Evolutionary conservation across 2,888 invertebrate genomes (phyloP), one percentile per base, ranked within the genome.

Genomic region (Exocentrus adspersus): DNA sequence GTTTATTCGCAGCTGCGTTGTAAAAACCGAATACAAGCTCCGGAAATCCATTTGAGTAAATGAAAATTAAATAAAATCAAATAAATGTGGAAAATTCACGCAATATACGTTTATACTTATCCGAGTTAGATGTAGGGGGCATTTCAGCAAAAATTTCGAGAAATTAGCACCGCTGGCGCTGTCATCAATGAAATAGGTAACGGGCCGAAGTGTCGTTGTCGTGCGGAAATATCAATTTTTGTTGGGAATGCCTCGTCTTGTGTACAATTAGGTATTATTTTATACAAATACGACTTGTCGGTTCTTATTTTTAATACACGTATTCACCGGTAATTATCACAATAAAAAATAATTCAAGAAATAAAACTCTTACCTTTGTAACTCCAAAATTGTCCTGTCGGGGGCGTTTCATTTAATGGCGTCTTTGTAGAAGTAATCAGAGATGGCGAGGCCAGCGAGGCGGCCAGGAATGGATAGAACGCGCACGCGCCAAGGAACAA

Each of bases 91-190:
- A 51, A 63, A 63, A 59, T 63, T 53, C 58, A 41, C n/a, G n/a
- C n/a, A n/a, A n/a, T 62, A 62, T 60, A 21, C 60, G 41, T 59
- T 67, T 30, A 54, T 79, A 79, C 79, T 81, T 81, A 77, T 77
- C 75, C 70, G 73, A 77, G 72, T 73, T 59, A 74, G 79, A 80
- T 81, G 81, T 83, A 88, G 88, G 87, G 87, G 87, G 88, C 88
- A 87, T 87, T 86, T 82, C 85, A 84, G 85, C 85, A 85, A 86
- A 87, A 87, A 87, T 86, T 87, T 86, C 87, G 82, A 82, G 84
- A 86, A 87, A 87, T 87, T 86, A 87, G 87, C 88, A 87, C 87
- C 83, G 87, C 85, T 86, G 87, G 88, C 88, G 88, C 88, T 88
- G 88, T 85, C 86, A 86, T 87, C 87, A 87, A 86, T 85, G 85